Conservation (phyloP, 2,797 vertebrate species). For the Esox lucius region DNA sequence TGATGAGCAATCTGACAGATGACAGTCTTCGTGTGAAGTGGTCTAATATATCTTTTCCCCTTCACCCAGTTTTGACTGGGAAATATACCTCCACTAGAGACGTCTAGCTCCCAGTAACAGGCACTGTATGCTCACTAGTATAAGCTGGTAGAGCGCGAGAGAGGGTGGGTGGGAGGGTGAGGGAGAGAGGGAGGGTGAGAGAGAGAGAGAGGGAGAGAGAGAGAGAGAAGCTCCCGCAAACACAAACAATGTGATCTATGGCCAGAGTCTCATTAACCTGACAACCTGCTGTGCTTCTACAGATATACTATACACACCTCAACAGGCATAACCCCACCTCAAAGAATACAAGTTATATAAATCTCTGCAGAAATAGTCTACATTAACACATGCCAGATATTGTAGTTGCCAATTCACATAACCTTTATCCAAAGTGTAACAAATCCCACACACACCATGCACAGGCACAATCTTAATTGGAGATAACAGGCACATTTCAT, state of each 20-base stretch:
- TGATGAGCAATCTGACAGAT: conserved; percentile 60
- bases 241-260: conserved; percentile 67
- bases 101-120: conserved; percentile 66
- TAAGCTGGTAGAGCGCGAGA: conserved; percentile 35
- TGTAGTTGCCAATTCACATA: neutral
- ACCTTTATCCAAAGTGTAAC: neutral
- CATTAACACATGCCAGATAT: neutral
- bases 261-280: conserved; percentile 63
- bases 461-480: neutral
- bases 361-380: neutral
- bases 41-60: conserved; percentile 44
- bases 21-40: conserved; percentile 55
- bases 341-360: neutral
- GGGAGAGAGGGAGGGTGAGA: conserved; percentile 2
- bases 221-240: conserved; percentile 67
- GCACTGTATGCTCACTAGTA: conserved; percentile 69
- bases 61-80: conserved; percentile 37
- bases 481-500: conserved; percentile 47
- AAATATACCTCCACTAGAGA: conserved; percentile 53
- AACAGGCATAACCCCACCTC: neutral
- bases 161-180: conserved; percentile 17
- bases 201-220: conserved; percentile 17
- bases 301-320: neutral
- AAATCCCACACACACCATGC: neutral
- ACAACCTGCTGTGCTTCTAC: neutral